phyloP scores from a whole-genome alignment of 2,888 invertebrate species.

The Trisateles emortualis region DNA sequence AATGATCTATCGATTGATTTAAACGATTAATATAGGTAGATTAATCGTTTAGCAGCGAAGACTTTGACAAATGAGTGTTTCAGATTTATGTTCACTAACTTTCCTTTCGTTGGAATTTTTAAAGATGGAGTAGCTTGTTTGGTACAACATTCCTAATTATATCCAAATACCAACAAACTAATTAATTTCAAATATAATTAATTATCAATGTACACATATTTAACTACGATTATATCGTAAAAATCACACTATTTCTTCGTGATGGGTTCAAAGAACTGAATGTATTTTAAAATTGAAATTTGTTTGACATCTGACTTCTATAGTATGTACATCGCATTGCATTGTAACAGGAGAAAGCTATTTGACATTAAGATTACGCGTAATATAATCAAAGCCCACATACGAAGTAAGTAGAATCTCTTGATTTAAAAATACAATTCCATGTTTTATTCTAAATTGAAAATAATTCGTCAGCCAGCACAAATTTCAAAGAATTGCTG shows the following conservation, averaged over 20 bases:
- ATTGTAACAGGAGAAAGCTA: constrained; percentile 22
- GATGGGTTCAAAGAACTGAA: constrained; percentile 33
- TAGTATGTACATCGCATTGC: constrained; percentile 10
- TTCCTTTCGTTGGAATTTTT: constrained; percentile 30
- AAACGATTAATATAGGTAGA: constrained; percentile 31
- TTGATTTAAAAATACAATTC: background rate
- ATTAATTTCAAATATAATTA: background rate
- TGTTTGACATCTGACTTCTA: constrained; percentile 38
- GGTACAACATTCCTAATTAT: too few species aligned
- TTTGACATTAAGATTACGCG: constrained; percentile 15
- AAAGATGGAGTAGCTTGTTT: too few species aligned
- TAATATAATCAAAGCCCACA: constrained; percentile 4
- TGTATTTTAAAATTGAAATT: constrained; percentile 38
- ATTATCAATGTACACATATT: constrained; percentile 2
- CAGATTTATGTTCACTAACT: constrained; percentile 28
- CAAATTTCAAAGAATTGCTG: too few species aligned
- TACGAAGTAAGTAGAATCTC: background rate
- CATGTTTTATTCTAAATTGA: too few species aligned
- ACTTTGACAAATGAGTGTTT: constrained; percentile 29
- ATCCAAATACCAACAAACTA: background rate
- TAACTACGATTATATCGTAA: background rate
- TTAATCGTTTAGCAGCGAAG: constrained; percentile 18
- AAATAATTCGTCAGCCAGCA: too few species aligned
- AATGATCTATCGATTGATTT: constrained; percentile 11
- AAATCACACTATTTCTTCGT: constrained; percentile 12